A percentile compares a stretch with the other conserved stretches of the same genome.
Evolutionary conservation across 2,113 vertebrate genomes (phyloP).

Genomic region (Trematocara variabile): DNA sequence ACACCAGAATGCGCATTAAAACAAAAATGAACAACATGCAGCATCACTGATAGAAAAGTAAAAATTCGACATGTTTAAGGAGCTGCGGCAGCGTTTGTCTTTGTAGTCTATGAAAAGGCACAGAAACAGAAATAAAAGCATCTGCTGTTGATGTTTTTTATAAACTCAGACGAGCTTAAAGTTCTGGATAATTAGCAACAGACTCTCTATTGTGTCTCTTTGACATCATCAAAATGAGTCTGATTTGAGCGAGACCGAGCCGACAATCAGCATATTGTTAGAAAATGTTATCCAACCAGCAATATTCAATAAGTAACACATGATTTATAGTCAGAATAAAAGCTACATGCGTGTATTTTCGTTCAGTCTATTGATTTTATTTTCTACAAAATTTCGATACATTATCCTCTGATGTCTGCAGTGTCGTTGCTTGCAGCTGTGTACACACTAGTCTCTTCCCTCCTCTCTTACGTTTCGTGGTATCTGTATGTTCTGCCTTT

Average conservation of each 20-base stretch:
- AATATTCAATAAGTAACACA: neutral
- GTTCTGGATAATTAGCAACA: neutral
- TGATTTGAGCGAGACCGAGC: fast-evolving
- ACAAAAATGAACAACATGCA: neutral
- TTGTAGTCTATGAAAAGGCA: neutral
- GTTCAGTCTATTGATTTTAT: fast-evolving
- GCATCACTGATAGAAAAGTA: fast-evolving
- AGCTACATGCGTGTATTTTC: neutral
- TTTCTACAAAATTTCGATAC: fast-evolving
- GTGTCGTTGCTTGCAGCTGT: neutral
- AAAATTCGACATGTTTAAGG: fast-evolving
- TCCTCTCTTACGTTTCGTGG: neutral
- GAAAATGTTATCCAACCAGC: neutral
- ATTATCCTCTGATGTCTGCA: neutral
- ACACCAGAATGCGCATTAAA: fast-evolving
- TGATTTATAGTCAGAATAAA: neutral
- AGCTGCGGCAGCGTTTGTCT: neutral
- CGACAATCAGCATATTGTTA: neutral
- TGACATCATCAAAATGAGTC: neutral
- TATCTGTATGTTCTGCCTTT: neutral
- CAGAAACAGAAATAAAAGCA: neutral
- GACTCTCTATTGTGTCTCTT: neutral
- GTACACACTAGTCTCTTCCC: neutral
- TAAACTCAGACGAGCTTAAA: neutral
- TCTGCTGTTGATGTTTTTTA: neutral